Evolutionary conservation across 2,113 vertebrate genomes (phyloP).

Genomic region (Cyprinodon variegatus): DNA sequence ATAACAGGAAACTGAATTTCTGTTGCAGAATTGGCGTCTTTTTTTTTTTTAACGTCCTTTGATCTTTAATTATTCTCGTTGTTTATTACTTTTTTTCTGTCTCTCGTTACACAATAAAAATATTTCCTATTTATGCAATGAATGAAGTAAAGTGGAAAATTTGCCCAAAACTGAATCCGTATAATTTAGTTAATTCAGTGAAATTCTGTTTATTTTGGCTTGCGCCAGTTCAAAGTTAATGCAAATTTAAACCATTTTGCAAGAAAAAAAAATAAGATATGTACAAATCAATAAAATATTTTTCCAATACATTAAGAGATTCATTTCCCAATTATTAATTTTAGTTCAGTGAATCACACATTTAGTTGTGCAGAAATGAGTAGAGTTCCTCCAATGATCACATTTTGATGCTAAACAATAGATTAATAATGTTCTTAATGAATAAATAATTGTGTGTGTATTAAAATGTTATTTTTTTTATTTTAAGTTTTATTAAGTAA

Average conservation of each 20-base stretch:
- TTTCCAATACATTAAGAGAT: background rate
- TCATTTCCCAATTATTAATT: background rate
- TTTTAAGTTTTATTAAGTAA: background rate
- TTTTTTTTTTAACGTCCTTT: background rate
- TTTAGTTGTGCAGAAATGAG: background rate
- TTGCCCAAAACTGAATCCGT: background rate
- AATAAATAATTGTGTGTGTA: background rate
- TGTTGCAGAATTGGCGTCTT: background rate
- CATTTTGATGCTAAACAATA: background rate
- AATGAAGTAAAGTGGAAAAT: background rate
- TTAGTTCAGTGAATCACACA: background rate
- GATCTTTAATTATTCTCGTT: background rate
- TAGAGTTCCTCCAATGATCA: background rate
- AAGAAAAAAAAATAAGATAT: background rate
- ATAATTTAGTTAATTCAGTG: background rate
- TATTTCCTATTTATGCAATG: background rate
- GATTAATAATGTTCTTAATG: background rate
- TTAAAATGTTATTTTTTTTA: background rate
- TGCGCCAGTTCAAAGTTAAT: background rate
- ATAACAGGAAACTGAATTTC: background rate
- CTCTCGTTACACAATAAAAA: background rate
- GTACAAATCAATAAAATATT: background rate
- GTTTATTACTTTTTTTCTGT: background rate
- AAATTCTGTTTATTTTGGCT: background rate
- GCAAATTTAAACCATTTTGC: background rate